Percentiles rank a stretch among this genome's conserved stretches.
Conservation (phyloP, 1,140 invertebrate genomes). For the Drosophila lini region DNA sequence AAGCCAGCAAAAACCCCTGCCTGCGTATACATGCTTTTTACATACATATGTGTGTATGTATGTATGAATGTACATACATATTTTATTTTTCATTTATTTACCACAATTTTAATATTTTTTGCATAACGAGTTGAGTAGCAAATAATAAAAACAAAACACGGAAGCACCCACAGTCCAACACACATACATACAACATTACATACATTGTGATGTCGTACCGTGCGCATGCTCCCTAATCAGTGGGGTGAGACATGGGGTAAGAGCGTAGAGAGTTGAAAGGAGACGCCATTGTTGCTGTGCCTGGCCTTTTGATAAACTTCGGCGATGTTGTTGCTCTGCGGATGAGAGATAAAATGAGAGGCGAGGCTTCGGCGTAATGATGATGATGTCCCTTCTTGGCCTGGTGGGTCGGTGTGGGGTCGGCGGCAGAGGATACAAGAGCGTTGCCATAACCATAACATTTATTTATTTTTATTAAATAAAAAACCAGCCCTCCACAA, state of each 20-base stretch:
- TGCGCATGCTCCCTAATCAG: constrained; percentile 60
- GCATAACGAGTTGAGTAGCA: constrained; percentile 54
- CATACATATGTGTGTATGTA: constrained; percentile 27
- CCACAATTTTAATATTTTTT: constrained; percentile 78
- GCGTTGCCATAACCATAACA: constrained; percentile 57
- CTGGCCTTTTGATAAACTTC: constrained; percentile 79
- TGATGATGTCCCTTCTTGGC: constrained; percentile 57
- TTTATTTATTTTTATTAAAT: constrained; percentile 80
- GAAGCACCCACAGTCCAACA: constrained; percentile 22
- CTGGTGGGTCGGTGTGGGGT: background rate
- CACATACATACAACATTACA: constrained; percentile 27
- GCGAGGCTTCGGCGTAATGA: constrained; percentile 49
- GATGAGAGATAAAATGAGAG: constrained; percentile 24
- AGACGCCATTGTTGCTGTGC: constrained; percentile 65
- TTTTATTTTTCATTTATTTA: constrained; percentile 76
- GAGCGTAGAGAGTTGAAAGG: background rate
- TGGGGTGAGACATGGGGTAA: background rate
- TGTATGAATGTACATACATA: constrained; percentile 39
- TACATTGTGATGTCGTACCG: constrained; percentile 1
- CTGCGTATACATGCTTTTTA: constrained; percentile 19
- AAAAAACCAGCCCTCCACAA: constrained; percentile 47
- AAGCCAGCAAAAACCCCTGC: constrained; percentile 12
- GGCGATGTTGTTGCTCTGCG: constrained; percentile 25
- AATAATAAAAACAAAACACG: constrained; percentile 38
- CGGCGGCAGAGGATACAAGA: background rate